Evolutionary conservation across 2,888 invertebrate species (phyloP), one percentile per base, ranked within the genome.

Genomic region (Sinhomidia bicolor): DNA sequence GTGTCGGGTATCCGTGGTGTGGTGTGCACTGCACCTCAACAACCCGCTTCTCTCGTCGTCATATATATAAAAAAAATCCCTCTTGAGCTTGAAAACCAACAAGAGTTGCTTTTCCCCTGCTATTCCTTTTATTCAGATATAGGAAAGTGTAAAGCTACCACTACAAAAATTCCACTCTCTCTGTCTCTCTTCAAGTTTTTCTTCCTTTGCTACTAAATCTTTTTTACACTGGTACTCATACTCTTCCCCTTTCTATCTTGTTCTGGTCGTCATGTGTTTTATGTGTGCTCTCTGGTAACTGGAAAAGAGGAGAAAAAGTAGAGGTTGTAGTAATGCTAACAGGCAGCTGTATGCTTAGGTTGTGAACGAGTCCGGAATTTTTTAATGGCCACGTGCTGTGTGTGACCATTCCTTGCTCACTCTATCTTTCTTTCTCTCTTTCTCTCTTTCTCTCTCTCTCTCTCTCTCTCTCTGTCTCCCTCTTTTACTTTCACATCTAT

Each of bases 321-420:
- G 76, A 20, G 60, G 51, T 23, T 44, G 84, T 76, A 62, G 76
- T 44, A 76, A 54, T 76, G 76, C 62, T 47, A 62, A 65, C 82
- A 82, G 62, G 74, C 65, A 71, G 87, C 87, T 54, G 83, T 71
- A 79, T 87, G 76, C 82, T 88, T 68, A 47, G 54, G 44, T 71
- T 85, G 85, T 76, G 89, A 89, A 89, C 89, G 81, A 89, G 89
- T 90, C 90, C 87, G 87, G 86, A 89, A 90, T 91, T 91, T 91
- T 91, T 90, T 91, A 91, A 91, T 91, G 90, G 90, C 89, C 91
- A 92, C 91, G 90, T 92, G 91, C 90, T 90, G 89, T 81, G 85
- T 89, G 90, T 90, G 90, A 90, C 90, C 89, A 88, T 83, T 88
- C 76, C 79, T 62, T 71, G 76, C 80, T 65, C 68, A 84, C 65